Evolutionary conservation across 2,888 invertebrate genomes (phyloP).

Genomic region (Hipparchia semele): DNA sequence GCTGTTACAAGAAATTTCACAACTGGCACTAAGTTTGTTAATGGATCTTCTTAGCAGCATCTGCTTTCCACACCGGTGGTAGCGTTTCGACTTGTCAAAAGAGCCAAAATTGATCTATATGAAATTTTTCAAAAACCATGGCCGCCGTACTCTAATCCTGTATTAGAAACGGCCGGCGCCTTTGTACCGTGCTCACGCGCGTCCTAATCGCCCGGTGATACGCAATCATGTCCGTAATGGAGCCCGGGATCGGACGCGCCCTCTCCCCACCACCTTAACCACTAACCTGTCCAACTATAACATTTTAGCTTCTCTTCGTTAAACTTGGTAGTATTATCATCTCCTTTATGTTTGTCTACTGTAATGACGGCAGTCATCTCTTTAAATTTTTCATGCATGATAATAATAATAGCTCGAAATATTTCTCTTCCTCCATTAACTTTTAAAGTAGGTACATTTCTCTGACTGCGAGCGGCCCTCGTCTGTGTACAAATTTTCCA

Average conservation of each 20-base stretch:
- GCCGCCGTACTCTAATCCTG: slow-evolving; percentile 48
- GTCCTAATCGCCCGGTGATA: slow-evolving; percentile 62
- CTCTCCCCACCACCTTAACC: slow-evolving; percentile 26
- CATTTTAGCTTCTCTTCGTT: not conserved
- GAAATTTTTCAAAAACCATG: slow-evolving; percentile 18
- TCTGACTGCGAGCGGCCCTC: too few relatives aligned
- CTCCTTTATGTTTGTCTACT: not conserved
- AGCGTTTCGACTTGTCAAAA: too few relatives aligned
- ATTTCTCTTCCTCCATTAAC: too few relatives aligned
- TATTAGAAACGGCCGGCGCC: slow-evolving; percentile 65
- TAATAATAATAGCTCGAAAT: too few relatives aligned
- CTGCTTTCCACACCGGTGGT: too few relatives aligned
- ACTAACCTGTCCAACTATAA: slow-evolving; percentile 14
- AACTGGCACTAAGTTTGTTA: too few relatives aligned
- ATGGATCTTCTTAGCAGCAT: too few relatives aligned
- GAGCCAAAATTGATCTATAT: too few relatives aligned
- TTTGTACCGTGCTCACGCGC: slow-evolving; percentile 68
- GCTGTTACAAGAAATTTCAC: too few relatives aligned
- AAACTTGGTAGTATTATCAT: not conserved
- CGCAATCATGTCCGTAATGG: slow-evolving; percentile 68
- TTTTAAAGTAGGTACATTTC: too few relatives aligned
- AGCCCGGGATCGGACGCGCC: slow-evolving; percentile 36
- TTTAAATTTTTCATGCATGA: not conserved
- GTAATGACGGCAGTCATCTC: too few relatives aligned
- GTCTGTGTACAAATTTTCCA: too few relatives aligned